Percentiles rank a stretch among this genome's conserved stretches.
These are phyloP conservation scores for Acipenser oxyrinchus DNA, from an alignment of 2,797 vertebrate species.

Conservation along the genomic window DNA sequence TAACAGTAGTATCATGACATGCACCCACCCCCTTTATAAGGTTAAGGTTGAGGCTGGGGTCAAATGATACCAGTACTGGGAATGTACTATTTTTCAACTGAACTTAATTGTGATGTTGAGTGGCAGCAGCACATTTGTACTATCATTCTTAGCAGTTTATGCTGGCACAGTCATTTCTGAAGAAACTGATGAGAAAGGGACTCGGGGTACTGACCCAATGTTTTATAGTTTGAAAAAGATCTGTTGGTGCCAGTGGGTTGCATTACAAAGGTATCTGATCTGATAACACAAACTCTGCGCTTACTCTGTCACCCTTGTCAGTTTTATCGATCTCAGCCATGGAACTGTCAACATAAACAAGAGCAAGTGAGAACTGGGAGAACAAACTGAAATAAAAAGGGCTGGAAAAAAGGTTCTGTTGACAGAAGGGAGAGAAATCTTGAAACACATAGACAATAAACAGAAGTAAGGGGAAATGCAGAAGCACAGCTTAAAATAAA, in stretches of 20 bases:
- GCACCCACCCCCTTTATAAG: too few species aligned
- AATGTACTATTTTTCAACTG: too few species aligned
- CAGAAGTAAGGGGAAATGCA: too few species aligned
- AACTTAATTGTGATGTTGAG: conserved; percentile 29
- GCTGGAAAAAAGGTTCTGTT: too few species aligned
- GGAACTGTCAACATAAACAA: conserved; percentile 13
- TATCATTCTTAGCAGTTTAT: conserved; percentile 38
- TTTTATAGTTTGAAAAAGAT: conserved; percentile 11
- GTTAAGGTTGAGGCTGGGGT: too few species aligned
- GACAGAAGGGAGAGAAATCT: too few species aligned
- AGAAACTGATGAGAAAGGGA: conserved; percentile 31
- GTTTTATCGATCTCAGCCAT: conserved; percentile 30
- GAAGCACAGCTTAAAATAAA: too few species aligned
- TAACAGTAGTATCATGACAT: too few species aligned
- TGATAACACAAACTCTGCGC: conserved; percentile 18
- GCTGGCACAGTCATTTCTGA: conserved; percentile 34
- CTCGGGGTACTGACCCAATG: conserved; percentile 20
- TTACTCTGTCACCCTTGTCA: conserved; percentile 26
- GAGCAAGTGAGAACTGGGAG: conserved; percentile 9
- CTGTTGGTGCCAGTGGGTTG: conserved; percentile 19
- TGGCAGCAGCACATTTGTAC: conserved; percentile 43
- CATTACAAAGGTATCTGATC: conserved; percentile 12
- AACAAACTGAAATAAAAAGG: too few species aligned
- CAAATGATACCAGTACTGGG: too few species aligned
- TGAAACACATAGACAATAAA: too few species aligned